Base-by-base conservation (phyloP, 2,797 vertebrate species). In the Phoeniculus purpureus region DNA sequence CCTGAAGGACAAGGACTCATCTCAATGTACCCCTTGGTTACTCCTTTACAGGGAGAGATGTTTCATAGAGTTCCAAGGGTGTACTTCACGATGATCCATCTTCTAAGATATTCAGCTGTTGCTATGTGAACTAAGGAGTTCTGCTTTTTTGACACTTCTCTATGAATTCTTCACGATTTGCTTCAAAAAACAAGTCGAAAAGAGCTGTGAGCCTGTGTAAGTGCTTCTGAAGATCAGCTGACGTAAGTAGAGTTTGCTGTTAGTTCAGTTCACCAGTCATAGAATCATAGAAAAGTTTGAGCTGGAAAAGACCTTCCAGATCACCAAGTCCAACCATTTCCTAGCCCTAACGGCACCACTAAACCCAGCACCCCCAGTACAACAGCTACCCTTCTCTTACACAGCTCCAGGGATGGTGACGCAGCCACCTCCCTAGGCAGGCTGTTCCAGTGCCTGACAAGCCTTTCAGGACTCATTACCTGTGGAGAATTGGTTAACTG, bases 161-260 rank as follows among this genome's bases (percentile, higher is more conserved):
- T 55, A 37, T 3, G 15, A 81, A 52, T 92, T 70, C 56, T 81
- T 88, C 52, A 21, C 18, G 51, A 14, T 59, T 16, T 40, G 10
- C 81, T 86, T 90, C 37, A 92, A 84, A 78, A 79, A 84, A 50
- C 1, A 62, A 84, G 56, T 70, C 86, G 37, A 81, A 92, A 90
- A 76, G 45, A 55, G 18, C 19, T 70, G 19, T 3, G 1, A 79
- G 50, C 9, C 52, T 79, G 3, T 61, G 9, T 48, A 72, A 84
- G 45, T 34, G 32, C 62, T 45, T 92, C 81, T 79, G 78, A 93
- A 70, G 26, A 79, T 81, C 64, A 70, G 19, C 0, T 76, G 60
- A 65, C 86, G n/a, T n/a, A 37, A 64, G 25, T 14, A 59, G 31
- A 74, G 16, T 23, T 19, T 72, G 70, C 48, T 86, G n/a, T 51